A percentile compares a stretch with the other conserved stretches of the same genome.
These are phyloP conservation scores for Stylophora pistillata DNA, from an alignment of 64 coral and sea anemone genomes.

Conservation along the genomic window DNA sequence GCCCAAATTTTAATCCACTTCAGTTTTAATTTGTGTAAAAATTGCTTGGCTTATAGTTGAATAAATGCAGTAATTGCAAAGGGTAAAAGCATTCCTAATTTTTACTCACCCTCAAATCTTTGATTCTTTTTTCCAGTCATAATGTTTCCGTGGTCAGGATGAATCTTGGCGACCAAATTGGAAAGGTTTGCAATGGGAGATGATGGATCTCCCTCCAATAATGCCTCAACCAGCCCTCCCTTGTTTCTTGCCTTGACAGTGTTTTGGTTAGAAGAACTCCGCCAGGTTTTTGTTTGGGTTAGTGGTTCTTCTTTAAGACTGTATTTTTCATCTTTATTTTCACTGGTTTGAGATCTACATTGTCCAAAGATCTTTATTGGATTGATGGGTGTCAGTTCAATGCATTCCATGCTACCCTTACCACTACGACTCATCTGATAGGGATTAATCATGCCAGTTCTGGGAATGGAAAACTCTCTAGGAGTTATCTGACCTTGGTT, in stretches of 20 bases:
- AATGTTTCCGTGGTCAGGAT: conserved; percentile 45
- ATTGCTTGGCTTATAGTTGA: too few species aligned
- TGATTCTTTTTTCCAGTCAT: conserved; percentile 14
- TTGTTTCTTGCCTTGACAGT: background rate
- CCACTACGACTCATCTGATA: background rate
- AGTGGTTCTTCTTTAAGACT: background rate
- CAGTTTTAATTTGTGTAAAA: too few species aligned
- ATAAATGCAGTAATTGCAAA: too few species aligned
- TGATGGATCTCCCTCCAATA: conserved; percentile 2
- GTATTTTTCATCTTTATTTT: background rate
- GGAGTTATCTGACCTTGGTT: background rate
- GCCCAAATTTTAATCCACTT: too few species aligned
- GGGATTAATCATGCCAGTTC: background rate
- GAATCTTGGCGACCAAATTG: conserved; percentile 57
- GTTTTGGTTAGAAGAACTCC: background rate
- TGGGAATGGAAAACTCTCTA: background rate
- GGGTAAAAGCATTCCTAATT: background rate
- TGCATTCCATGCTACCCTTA: background rate
- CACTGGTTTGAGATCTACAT: background rate
- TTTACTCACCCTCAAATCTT: conserved; percentile 7
- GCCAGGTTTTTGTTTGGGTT: background rate
- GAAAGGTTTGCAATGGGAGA: conserved; percentile 69
- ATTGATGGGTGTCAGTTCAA: conserved; percentile 19
- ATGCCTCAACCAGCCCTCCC: background rate
- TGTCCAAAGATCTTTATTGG: conserved; percentile 36